Conservation (phyloP, 2,113 vertebrate species). For the Dryoscopus gambensis region DNA sequence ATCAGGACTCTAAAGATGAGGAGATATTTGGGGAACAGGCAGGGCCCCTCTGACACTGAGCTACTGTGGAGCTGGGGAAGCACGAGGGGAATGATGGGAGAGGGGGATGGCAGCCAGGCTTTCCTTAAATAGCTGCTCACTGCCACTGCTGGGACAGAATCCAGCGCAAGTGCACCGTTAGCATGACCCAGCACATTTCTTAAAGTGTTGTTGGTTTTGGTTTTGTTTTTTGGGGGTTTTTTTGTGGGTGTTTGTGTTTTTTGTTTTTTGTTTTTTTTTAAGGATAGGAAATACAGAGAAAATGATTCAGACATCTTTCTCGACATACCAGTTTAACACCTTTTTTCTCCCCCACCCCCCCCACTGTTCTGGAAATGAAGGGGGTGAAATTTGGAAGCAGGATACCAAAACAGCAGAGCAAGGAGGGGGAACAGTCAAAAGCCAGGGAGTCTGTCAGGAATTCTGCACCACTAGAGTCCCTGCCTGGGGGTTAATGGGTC, state of each 20-base stretch:
- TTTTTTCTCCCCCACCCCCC: fast-evolving
- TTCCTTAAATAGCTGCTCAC: not conserved
- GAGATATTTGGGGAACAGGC: fast-evolving
- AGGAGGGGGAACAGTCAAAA: not conserved
- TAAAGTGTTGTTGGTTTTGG: not conserved
- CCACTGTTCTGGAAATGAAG: not conserved
- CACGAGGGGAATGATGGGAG: not conserved
- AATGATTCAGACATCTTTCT: not conserved
- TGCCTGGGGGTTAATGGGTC: not conserved
- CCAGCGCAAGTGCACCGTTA: fast-evolving
- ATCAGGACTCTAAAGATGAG: not conserved
- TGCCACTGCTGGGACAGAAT: not conserved
- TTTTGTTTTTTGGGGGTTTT: too few species aligned
- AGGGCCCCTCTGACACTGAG: not conserved
- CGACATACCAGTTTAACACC: not conserved
- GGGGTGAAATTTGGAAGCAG: not conserved
- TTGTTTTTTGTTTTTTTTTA: not conserved
- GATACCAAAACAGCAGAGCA: not conserved
- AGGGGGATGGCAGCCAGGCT: not conserved
- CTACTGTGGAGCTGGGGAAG: fast-evolving
- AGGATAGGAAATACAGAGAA: not conserved
- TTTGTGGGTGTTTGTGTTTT: too few species aligned
- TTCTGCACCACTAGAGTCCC: not conserved
- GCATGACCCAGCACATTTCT: not conserved
- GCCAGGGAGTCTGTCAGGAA: not conserved